Conservation (phyloP, 2,797 vertebrate genomes). For the Mustela erminea region DNA sequence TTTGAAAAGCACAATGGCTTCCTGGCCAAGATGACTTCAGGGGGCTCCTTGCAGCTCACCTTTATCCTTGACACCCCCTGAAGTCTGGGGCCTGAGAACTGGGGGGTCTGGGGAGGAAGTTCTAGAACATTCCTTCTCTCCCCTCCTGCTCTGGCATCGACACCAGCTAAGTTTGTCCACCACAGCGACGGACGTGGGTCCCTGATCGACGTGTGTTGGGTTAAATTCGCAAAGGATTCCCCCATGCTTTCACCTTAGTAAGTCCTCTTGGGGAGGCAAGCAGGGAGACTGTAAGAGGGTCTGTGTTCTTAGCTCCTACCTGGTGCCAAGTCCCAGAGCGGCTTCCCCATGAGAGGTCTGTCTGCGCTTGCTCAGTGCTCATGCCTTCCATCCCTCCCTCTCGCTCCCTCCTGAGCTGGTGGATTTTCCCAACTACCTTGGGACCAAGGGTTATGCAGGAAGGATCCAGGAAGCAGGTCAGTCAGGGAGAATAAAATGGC, state of each 20-base stretch:
- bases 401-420: not conserved
- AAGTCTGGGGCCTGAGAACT: not conserved
- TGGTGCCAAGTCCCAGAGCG: not conserved
- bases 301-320: not conserved
- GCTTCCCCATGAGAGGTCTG: not conserved
- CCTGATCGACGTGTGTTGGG: not conserved
- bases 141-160: not conserved
- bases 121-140: not conserved
- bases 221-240: not conserved
- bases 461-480: not conserved
- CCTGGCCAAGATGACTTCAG: not conserved
- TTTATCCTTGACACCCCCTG: not conserved
- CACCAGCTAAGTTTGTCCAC: not conserved
- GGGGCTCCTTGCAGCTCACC: not conserved
- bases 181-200: rapidly evolving
- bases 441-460: rapidly evolving
- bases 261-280: rapidly evolving
- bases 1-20: conserved; percentile 7
- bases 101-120: not conserved
- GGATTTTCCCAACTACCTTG: not conserved
- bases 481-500: rapidly evolving
- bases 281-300: rapidly evolving
- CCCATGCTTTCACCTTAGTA: not conserved
- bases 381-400: not conserved
- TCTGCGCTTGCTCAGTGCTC: not conserved